Conservation (phyloP, 1,140 invertebrate genomes). For the Trachelipus rathkii region DNA sequence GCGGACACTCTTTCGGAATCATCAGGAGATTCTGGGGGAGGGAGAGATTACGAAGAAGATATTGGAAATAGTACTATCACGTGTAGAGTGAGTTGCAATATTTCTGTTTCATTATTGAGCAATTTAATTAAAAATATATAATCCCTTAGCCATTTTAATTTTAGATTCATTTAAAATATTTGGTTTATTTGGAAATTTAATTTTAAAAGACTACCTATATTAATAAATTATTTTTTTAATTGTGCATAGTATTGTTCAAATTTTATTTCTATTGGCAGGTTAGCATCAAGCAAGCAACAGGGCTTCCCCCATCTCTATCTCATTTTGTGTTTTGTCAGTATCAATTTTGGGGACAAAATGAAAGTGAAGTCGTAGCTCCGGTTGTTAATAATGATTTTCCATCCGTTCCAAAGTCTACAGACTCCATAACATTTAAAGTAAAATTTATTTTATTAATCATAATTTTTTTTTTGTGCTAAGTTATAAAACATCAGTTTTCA, state of each 20-base stretch:
- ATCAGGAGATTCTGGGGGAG: constrained; percentile 60
- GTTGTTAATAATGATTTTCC: constrained; percentile 37
- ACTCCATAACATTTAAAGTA: constrained; percentile 45
- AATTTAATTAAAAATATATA: too few relatives aligned
- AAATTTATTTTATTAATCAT: too few relatives aligned
- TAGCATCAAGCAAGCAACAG: constrained; percentile 86
- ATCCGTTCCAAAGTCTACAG: constrained; percentile 33
- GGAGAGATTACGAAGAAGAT: constrained; percentile 41
- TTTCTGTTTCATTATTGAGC: too few relatives aligned
- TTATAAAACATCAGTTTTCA: too few relatives aligned
- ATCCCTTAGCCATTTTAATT: too few relatives aligned
- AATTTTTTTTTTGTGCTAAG: too few relatives aligned
- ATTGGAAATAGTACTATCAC: constrained; percentile 36
- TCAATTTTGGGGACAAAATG: constrained; percentile 70
- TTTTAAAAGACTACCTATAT: too few relatives aligned
- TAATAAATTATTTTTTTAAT: too few relatives aligned
- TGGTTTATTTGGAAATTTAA: too few relatives aligned
- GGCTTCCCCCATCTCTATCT: constrained; percentile 83
- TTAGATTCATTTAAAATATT: too few relatives aligned
- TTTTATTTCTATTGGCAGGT: constrained; percentile 50
- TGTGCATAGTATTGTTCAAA: too few relatives aligned
- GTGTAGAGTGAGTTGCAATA: constrained; percentile 35
- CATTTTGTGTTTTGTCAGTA: constrained; percentile 99
- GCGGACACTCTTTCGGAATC: constrained; percentile 77
- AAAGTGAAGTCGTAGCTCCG: constrained; percentile 39